Percentiles rank a stretch among this genome's conserved stretches.
Conservation (phyloP, 2,888 invertebrate species). For the Temnothorax ravouxi region DNA sequence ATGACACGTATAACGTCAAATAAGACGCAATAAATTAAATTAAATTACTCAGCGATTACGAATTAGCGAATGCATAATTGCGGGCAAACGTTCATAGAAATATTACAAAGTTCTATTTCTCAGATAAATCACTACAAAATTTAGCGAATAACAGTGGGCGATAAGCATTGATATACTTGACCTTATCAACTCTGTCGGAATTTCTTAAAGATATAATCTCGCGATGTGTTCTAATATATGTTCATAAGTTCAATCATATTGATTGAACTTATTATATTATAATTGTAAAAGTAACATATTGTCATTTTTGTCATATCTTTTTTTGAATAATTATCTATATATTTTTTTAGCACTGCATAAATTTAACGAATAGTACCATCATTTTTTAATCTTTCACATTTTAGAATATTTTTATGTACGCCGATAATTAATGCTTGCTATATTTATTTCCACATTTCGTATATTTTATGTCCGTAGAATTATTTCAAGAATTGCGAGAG, state of each 20-base stretch:
- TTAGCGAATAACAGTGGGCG: conserved; percentile 10
- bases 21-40: conserved; percentile 8
- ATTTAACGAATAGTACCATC: neutral
- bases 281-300: neutral
- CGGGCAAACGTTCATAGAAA: neutral
- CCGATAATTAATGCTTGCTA: neutral
- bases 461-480: neutral
- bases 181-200: conserved; percentile 10
- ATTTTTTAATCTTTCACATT: neutral
- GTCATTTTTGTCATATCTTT: neutral
- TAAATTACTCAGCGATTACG: conserved; percentile 20
- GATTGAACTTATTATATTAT: neutral
- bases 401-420: neutral
- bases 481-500: neutral
- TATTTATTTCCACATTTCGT: neutral
- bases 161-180: conserved; percentile 40
- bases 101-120: neutral
- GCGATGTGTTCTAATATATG: neutral
- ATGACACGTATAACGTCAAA: neutral
- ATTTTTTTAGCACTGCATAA: neutral
- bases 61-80: neutral
- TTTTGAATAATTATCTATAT: neutral
- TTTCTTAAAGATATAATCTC: conserved; percentile 7
- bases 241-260: conserved; percentile 2
- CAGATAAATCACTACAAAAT: conserved; percentile 7